Evolutionary conservation across 1,140 invertebrate genomes (phyloP), one percentile per base, ranked within the genome.

Genomic region (Tyrophagus putrescentiae): DNA sequence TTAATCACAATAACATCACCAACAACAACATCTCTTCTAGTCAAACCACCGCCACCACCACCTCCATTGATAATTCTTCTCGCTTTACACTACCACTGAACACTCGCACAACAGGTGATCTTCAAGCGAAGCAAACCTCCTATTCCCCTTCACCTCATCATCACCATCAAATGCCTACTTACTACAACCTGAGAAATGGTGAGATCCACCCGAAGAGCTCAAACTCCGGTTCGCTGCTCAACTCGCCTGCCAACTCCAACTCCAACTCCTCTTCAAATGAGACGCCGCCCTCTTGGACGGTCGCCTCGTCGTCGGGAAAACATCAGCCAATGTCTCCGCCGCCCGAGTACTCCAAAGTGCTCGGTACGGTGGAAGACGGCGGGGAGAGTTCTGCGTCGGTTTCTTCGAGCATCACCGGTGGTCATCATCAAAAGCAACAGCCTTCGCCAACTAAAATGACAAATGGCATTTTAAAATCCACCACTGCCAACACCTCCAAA

Each of bases 301-400:
- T 25, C 1, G 31, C 4, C 32, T 28, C 52, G 25, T 54, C 52
- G 27, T 34, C n/a, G 13, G 25, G 2, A 3, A 25, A 2, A 3
- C 18, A 42, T 42, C 39, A 34, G 52, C 13, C 13, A 54, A 54
- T 1, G 18, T 54, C 52, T 18, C 52, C 52, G 25, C 52, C 52
- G 25, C 52, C 52, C 18, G 52, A 54, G 39, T 54, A 54, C 25
- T 54, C 13, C 21, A 54, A 54, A 27, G n/a, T 54, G 3, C 3
- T 11, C 1, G 52, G 16, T 1, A 25, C 23, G 1, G 52, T 28
- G 1, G 25, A 48, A 9, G 23, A 25, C 31, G 31, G 39, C 9
- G 25, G 25, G 21, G 52, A 54, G 3, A 54, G 25, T 33, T 54
- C 52, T 9, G 32, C 52, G 18, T 25, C 21, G n/a, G n/a, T n/a